Evolutionary conservation across 2,888 invertebrate species (phyloP), one percentile per base, ranked within the genome.

Genomic region (Caenorhabditis sp.): DNA sequence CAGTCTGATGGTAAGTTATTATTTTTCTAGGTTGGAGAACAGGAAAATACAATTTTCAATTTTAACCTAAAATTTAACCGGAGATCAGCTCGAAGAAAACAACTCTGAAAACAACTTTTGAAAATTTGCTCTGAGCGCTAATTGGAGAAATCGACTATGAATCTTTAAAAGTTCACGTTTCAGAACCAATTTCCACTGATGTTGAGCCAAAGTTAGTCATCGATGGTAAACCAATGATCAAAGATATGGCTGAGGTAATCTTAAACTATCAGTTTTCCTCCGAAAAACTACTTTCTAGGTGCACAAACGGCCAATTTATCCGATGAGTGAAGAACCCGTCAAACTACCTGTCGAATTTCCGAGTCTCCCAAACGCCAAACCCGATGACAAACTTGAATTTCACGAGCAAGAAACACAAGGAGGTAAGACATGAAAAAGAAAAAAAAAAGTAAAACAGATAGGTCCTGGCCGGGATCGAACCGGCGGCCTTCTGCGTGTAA

Each of bases 391-490:
- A 20, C 52, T 71, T 20, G 67, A 62, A n/a, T 76, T 78, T 17
- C 65, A 65, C 8, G 67, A 67, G 10, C 8, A 4, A 7, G 4
- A 26, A 5, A 8, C 4, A 25, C 43, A 20, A 8, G n/a, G 21
- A 43, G 43, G 43, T 43, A 43, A n/a, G n/a, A n/a, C n/a, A n/a
- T n/a, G n/a, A n/a, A 43, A 43, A 43, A 10, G 12, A 43, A 43
- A 43, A n/a, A n/a, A n/a, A 43, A 43, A 43, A 43, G 12, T 17
- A 7, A 43, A 43, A 43, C 5, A 43, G 10, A 10, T 59, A 77
- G 77, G 77, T 76, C 70, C 78, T 76, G 71, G 79, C 75, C 79
- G 79, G 79, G 79, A 66, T 79, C 77, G 79, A 79, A 79, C 79
- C 79, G 79, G 69, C 77, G 77, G 69, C 77, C 75, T 77, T 79